Percentiles rank a stretch among this genome's conserved stretches.
phyloP scores from a whole-genome alignment of 2,888 invertebrate species.

The Philopedon plagiatum region DNA sequence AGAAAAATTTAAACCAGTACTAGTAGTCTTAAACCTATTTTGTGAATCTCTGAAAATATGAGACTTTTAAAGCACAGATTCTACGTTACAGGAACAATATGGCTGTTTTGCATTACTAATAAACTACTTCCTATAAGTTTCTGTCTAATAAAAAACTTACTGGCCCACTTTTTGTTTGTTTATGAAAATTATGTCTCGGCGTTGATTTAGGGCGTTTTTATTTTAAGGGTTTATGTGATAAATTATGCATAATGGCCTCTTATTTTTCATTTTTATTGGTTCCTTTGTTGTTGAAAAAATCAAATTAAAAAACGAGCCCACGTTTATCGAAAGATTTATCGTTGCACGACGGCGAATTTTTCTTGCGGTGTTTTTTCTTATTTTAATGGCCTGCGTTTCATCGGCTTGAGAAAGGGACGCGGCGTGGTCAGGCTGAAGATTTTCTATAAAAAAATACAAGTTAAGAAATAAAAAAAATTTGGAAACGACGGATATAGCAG shows the following conservation, averaged over 20 bases:
- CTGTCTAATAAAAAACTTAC: constrained; percentile 9
- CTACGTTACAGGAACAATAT: background rate
- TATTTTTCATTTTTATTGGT: constrained; percentile 21
- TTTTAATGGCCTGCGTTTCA: background rate
- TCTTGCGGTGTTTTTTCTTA: background rate
- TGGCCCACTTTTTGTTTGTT: constrained; percentile 10
- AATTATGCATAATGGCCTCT: constrained; percentile 15
- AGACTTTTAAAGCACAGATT: no score
- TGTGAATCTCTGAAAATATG: no score
- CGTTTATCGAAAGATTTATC: constrained; percentile 12
- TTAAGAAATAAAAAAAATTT: no score
- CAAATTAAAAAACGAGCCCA: constrained; percentile 8
- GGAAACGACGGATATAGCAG: no score
- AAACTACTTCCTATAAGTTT: constrained; percentile 10
- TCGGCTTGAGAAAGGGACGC: no score
- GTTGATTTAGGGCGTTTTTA: constrained; percentile 6
- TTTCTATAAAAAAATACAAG: no score
- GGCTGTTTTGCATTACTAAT: background rate
- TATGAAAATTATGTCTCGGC: constrained; percentile 9
- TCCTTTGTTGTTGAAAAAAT: constrained; percentile 18
- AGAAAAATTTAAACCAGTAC: no score
- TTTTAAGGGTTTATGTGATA: constrained; percentile 1
- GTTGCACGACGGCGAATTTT: background rate
- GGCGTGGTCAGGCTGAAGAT: no score
- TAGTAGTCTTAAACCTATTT: no score